Percentiles rank a stretch among this genome's conserved stretches.
These are phyloP conservation scores for Prionace glauca DNA, from an alignment of 2,797 vertebrate species.

Conservation along the genomic window DNA sequence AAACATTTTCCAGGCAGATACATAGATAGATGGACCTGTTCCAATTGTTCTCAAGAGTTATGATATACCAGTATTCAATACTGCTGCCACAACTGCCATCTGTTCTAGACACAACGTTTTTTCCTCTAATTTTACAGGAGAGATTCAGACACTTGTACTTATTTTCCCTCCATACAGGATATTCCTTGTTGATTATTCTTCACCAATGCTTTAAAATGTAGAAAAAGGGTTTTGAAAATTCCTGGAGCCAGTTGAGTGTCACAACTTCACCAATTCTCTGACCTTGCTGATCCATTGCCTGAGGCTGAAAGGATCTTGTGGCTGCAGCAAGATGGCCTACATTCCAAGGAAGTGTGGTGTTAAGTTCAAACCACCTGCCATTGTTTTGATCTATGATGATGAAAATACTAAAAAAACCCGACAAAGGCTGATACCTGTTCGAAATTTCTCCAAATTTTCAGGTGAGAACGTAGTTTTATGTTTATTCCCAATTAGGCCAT, in stretches of 20 bases:
- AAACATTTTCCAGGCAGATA: neutral
- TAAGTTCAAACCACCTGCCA: constrained; percentile 73
- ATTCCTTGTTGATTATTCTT: neutral
- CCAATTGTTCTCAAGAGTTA: neutral
- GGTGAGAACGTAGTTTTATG: constrained; percentile 54
- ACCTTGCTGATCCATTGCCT: neutral
- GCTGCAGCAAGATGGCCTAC: constrained; percentile 57
- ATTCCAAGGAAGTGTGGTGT: constrained; percentile 78
- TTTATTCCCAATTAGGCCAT: constrained; percentile 7
- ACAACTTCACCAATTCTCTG: neutral
- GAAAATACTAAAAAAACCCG: constrained; percentile 56
- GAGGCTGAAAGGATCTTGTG: neutral
- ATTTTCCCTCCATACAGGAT: neutral
- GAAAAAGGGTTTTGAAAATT: neutral
- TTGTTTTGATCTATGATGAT: constrained; percentile 76
- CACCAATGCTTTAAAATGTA: neutral
- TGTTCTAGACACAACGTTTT: neutral
- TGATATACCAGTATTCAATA: neutral
- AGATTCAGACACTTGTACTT: neutral
- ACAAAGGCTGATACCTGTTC: constrained; percentile 79
- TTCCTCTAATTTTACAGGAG: neutral
- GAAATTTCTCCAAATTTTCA: constrained; percentile 76
- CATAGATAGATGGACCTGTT: neutral
- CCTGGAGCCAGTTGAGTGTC: neutral
- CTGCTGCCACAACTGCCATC: neutral